Base-by-base conservation (phyloP, 1,140 invertebrate genomes). In the Heliconius congener region DNA sequence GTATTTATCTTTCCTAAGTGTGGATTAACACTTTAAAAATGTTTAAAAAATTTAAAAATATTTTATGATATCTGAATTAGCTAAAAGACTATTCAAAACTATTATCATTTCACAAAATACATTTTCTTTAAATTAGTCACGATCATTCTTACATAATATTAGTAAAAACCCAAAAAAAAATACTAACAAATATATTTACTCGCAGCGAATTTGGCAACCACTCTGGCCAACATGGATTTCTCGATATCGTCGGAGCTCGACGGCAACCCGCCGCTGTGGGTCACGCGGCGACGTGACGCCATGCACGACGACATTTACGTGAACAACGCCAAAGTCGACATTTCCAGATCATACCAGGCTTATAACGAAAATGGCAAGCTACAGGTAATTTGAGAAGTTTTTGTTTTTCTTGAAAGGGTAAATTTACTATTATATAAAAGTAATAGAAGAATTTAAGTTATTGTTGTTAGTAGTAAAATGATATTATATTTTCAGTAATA, bases 211-310 rank as follows among this genome's bases (percentile, higher is more conserved):
- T 93, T 96, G 79, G 96, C 97, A 5, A 95, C 96, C 78, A 96
- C 95, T 19, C 95, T 97, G 77, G 96, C 97, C 76, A 96, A 97
- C 85, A 94, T 98, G 83, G 95, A 95, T 80, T 95, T 94, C 30
- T 96, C 95, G 1, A 95, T 97, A 86, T 96, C 96, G 39, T 97
- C 97, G 19, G 97, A 98, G 90, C 94, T 97, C 83, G 96, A 96
- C 37, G 97, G 97, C 23, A 97, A 97, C 94, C 97, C 97, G 1
- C 97, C 97, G 5, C 90, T 98, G 72, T 98, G 97, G 96, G 96
- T 98, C 52, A 97, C 97, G 42, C 95, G 96, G 76, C 95, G 95
- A 77, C 93, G 95, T 5, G 95, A 95, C 73, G 84, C 84, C 9
- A 94, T 95, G 84, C 95, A 95, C 73, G 96, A 97, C 76, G 97